Conservation (phyloP, 2,797 vertebrate species). For the Tapirus indicus region DNA sequence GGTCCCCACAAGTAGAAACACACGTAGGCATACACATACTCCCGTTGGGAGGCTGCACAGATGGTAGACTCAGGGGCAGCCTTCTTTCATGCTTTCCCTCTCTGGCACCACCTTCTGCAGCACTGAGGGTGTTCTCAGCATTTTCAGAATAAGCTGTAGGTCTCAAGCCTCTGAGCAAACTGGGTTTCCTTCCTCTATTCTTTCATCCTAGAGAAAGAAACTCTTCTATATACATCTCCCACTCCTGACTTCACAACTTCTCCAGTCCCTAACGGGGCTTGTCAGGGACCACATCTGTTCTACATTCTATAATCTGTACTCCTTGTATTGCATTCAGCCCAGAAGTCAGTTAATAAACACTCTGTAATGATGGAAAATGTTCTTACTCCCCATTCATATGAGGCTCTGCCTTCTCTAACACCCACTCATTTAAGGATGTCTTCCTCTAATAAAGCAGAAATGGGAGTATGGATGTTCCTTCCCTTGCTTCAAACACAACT, state of each 20-base stretch:
- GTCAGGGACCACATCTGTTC: background rate
- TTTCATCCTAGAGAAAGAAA: background rate
- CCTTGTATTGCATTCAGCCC: background rate
- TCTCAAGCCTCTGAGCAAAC: background rate
- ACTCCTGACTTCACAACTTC: background rate
- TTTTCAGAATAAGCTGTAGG: background rate
- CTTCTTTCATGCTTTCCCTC: background rate
- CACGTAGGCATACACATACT: background rate
- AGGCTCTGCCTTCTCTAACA: background rate
- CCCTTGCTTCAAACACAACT: background rate
- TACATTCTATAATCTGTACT: background rate
- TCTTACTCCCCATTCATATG: background rate
- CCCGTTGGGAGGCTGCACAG: background rate
- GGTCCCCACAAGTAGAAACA: background rate
- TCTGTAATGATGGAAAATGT: background rate
- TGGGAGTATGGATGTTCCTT: background rate
- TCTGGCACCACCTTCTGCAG: slow-evolving; percentile 66
- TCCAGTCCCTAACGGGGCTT: background rate
- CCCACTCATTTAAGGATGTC: background rate
- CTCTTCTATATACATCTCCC: background rate
- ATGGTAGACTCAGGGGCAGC: background rate
- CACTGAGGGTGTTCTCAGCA: background rate
- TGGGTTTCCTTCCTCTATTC: background rate
- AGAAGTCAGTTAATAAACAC: background rate
- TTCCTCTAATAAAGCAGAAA: background rate